Conservation (phyloP, 1,140 invertebrate species). For the Elymnias hypermnestra region DNA sequence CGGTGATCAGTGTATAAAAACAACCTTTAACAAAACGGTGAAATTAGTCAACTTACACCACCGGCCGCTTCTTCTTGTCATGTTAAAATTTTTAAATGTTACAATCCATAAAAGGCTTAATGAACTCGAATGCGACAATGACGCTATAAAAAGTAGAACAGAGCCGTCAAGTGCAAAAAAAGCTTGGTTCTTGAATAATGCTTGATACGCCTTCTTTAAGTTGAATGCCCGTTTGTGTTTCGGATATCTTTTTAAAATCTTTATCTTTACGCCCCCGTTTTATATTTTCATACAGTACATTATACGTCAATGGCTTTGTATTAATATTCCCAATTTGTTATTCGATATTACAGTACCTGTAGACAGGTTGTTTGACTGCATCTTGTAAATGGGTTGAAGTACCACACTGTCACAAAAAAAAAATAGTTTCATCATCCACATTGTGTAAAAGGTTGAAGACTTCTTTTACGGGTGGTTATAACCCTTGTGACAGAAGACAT, state of each 20-base stretch:
- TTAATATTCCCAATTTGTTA: too few relatives aligned
- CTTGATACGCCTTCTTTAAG: slow-evolving; percentile 31
- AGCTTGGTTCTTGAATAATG: slow-evolving; percentile 27
- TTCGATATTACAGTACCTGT: too few relatives aligned
- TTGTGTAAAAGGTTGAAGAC: too few relatives aligned
- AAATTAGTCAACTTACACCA: slow-evolving; percentile 18
- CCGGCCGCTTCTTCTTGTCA: slow-evolving; percentile 17
- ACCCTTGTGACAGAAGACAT: too few relatives aligned
- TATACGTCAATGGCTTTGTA: too few relatives aligned
- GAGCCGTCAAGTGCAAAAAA: slow-evolving; percentile 30
- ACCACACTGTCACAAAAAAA: too few relatives aligned
- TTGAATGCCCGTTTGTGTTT: slow-evolving; percentile 35
- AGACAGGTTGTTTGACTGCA: too few relatives aligned
- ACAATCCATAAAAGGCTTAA: slow-evolving; percentile 28
- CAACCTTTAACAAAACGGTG: slow-evolving; percentile 5
- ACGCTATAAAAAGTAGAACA: slow-evolving; percentile 43
- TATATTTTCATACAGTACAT: too few relatives aligned
- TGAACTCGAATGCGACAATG: slow-evolving; percentile 33
- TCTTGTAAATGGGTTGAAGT: too few relatives aligned
- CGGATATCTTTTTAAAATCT: slow-evolving; percentile 20
- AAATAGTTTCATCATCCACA: too few relatives aligned
- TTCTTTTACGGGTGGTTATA: too few relatives aligned
- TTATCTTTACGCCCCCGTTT: slow-evolving; percentile 21
- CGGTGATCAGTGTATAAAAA: slow-evolving; percentile 1
- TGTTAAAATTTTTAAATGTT: slow-evolving; percentile 28